phyloP scores from a whole-genome alignment of 2,113 vertebrate species.

The Galbula dea region DNA sequence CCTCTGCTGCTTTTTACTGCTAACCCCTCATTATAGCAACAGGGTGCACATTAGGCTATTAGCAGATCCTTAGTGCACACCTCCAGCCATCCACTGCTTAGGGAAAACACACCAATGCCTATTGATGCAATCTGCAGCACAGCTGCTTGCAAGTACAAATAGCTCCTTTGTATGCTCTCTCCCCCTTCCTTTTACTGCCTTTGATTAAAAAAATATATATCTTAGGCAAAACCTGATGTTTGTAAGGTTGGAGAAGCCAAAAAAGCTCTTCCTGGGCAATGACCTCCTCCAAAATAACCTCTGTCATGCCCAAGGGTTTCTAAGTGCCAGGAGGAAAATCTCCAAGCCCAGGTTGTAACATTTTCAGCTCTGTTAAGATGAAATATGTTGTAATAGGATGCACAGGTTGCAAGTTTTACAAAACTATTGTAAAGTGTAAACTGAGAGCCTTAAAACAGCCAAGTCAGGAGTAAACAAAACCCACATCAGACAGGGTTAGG shows the following conservation, averaged over 20 bases:
- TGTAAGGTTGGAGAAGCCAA: not conserved
- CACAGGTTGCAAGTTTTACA: not conserved
- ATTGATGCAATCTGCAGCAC: not conserved
- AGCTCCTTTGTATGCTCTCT: conserved; percentile 17
- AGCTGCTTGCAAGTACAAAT: conserved; percentile 22
- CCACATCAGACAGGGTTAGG: not conserved
- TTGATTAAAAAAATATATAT: not conserved
- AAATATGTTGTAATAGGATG: not conserved
- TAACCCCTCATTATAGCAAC: conserved; percentile 24
- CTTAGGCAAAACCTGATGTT: not conserved
- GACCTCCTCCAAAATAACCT: not conserved
- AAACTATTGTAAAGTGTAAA: not conserved
- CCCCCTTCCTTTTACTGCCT: not conserved
- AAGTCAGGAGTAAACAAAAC: not conserved
- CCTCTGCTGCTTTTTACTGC: conserved; percentile 5
- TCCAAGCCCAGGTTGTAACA: not conserved
- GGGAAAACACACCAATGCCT: conserved; percentile 1
- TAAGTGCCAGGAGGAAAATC: not conserved
- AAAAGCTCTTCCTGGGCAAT: not conserved
- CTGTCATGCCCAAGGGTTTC: accelerated
- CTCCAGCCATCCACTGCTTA: not conserved
- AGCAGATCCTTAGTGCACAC: conserved; percentile 12
- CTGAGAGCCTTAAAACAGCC: not conserved
- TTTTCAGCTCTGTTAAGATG: not conserved
- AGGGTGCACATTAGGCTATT: conserved; percentile 23